Conservation (phyloP, 1,140 invertebrate genomes). For the Drosophila triauraria region DNA sequence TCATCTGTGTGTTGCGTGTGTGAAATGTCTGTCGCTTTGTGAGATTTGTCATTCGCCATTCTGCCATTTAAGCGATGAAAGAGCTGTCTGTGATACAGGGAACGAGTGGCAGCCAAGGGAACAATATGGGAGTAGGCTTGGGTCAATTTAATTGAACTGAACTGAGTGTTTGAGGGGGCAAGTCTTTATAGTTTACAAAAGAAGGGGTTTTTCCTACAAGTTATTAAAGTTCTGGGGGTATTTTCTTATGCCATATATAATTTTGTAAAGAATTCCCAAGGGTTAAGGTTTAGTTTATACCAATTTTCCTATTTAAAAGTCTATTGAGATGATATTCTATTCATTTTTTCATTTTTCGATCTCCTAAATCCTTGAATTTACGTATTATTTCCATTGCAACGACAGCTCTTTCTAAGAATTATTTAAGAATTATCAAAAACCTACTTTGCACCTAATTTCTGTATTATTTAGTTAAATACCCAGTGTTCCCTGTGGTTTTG, state of each 20-base stretch:
- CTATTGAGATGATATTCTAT: no score
- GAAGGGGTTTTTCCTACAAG: not conserved
- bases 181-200: not conserved
- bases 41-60: slow-evolving; percentile 17
- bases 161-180: slow-evolving; percentile 10
- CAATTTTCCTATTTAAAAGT: no score
- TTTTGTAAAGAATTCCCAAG: no score
- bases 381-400: not conserved
- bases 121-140: slow-evolving; percentile 22
- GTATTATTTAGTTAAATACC: not conserved
- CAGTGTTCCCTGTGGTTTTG: not conserved
- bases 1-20: slow-evolving; percentile 11
- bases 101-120: slow-evolving; percentile 19
- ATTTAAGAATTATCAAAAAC: not conserved
- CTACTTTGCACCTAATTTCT: not conserved
- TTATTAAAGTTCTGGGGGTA: no score
- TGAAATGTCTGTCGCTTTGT: slow-evolving; percentile 35
- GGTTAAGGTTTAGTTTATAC: no score
- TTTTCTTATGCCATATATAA: no score
- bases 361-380: not conserved
- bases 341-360: not conserved
- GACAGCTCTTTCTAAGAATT: not conserved
- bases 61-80: slow-evolving; percentile 32
- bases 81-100: slow-evolving; percentile 41
- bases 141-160: slow-evolving; percentile 50